These are phyloP conservation scores for Lasioglossum marginatum DNA, from an alignment of 2,888 invertebrate species.

Conservation along the genomic window DNA sequence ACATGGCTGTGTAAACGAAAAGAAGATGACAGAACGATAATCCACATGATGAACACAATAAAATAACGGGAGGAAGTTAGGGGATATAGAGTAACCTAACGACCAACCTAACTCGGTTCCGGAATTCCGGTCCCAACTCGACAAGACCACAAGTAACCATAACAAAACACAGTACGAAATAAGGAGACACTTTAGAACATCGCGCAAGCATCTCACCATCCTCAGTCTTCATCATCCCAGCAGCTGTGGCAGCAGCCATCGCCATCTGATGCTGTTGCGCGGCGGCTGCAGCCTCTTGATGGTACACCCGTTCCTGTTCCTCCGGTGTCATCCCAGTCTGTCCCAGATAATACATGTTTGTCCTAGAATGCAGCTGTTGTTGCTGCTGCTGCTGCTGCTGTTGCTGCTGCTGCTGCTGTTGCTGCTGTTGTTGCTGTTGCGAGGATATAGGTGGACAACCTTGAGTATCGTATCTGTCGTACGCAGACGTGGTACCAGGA, in stretches of 20 bases:
- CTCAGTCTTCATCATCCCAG: slow-evolving; percentile 89
- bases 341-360: slow-evolving; percentile 88
- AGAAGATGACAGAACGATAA: too few relatives aligned
- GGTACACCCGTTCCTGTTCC: slow-evolving; percentile 87
- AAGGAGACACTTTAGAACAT: neutral
- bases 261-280: slow-evolving; percentile 86
- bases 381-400: slow-evolving; percentile 84
- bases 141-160: neutral
- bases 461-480: slow-evolving; percentile 88
- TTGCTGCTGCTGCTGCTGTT: slow-evolving; percentile 83
- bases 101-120: neutral
- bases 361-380: slow-evolving; percentile 85
- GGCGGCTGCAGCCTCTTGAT: slow-evolving; percentile 86
- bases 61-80: neutral
- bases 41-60: too few relatives aligned
- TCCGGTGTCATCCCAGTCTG: slow-evolving; percentile 86
- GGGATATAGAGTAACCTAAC: neutral
- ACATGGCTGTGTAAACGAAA: neutral
- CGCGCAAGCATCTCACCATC: slow-evolving; percentile 75
- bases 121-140: neutral
- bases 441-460: slow-evolving; percentile 83
- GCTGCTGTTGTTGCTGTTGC: slow-evolving; percentile 72
- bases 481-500: slow-evolving; percentile 87
- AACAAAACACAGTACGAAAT: neutral
- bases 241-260: slow-evolving; percentile 86